Percentiles rank a stretch among this genome's conserved stretches.
These are phyloP conservation scores for Lucifuga dentata DNA, from an alignment of 2,113 vertebrate genomes.

Conservation along the genomic window DNA sequence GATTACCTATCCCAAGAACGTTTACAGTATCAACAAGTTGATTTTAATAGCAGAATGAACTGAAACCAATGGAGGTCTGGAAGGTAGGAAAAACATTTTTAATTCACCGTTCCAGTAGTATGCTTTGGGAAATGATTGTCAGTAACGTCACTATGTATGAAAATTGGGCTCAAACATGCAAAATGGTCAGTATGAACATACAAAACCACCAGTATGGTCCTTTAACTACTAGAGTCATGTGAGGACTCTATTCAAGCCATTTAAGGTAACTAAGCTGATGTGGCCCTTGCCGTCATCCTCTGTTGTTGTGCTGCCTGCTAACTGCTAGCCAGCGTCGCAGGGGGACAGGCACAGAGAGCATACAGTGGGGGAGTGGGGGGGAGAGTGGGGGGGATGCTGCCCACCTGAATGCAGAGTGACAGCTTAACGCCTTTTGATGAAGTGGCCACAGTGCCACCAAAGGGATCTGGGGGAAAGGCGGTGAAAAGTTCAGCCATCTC, in stretches of 20 bases:
- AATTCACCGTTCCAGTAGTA: too few relatives aligned
- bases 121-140: too few relatives aligned
- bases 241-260: constrained; percentile 27
- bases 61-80: too few relatives aligned
- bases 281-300: constrained; percentile 19
- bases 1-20: too few relatives aligned
- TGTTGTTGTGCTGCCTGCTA: constrained; percentile 46
- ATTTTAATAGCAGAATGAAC: too few relatives aligned
- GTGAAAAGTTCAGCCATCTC: constrained; percentile 63
- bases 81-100: too few relatives aligned
- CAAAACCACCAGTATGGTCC: too few relatives aligned
- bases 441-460: constrained; percentile 45
- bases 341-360: constrained; percentile 49
- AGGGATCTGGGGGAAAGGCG: constrained; percentile 40
- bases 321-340: constrained; percentile 46
- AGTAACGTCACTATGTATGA: too few relatives aligned
- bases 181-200: too few relatives aligned
- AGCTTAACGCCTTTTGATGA: constrained; percentile 58
- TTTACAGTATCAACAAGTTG: too few relatives aligned
- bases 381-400: constrained; percentile 15
- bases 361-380: constrained; percentile 24
- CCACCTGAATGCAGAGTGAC: constrained; percentile 58
- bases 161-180: too few relatives aligned
- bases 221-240: constrained; percentile 16
- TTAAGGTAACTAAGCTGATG: constrained; percentile 29